Base-by-base conservation (phyloP, 2,797 vertebrate species). In the Monodelphis domestica region DNA sequence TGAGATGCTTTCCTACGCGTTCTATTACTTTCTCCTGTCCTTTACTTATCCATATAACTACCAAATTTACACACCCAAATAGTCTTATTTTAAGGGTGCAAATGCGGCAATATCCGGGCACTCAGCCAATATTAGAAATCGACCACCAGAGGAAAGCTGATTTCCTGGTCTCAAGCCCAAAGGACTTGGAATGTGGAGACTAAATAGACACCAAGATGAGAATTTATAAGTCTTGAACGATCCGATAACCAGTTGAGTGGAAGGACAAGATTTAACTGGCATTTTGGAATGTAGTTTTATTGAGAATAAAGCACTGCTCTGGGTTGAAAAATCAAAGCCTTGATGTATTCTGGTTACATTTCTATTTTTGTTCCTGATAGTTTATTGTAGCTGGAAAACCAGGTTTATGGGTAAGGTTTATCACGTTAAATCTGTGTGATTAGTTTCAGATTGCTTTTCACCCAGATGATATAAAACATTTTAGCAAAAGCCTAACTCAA, bases 381-480 rank as follows among this genome's bases (percentile, higher is more conserved):
- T 89, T 95, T 93, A 96, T 96, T 96, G 91, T 92, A 97, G 93
- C 88, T 93, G 91, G 91, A 95, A 95, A 53, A 84, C 84, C 94
- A 50, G 45, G 84, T 95, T 95, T 92, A 91, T 87, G 92, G 9
- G 30, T 54, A 87, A 78, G 78, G 70, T n/a, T 59, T 70, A 91
- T 93, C 90, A 15, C 93, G 91, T 96, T 91, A 93, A 90, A 56
- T 78, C 91, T 95, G 28, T 91, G 95, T 93, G 93, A 97, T 96
- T 96, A 90, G 92, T 91, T 95, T 96, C 59, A 97, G 92, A 95
- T 93, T 97, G 97, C 90, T 95, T 94, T 94, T 93, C 90, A 94
- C 92, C 11, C 90, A 87, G n/a, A 96, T 96, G 93, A 88, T 92
- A 89, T 91, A 91, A 95, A 93, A 96, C 94, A 94, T 91, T 95